Base-by-base conservation (phyloP, 2,113 vertebrate species). In the Ochotona curzoniae region DNA sequence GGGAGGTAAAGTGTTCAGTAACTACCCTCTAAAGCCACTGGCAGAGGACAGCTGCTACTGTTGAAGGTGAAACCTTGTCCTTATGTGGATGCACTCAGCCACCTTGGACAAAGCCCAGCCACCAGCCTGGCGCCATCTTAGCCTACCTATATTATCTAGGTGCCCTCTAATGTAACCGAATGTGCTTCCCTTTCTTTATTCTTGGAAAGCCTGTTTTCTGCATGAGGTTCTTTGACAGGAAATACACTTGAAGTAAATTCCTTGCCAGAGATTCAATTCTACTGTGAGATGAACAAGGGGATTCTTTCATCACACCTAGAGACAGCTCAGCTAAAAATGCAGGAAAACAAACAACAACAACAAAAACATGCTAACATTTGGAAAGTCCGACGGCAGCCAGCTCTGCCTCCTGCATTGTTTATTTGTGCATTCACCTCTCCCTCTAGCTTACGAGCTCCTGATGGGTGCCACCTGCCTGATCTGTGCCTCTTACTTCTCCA, bases 51-150 rank as follows among this genome's bases (percentile, higher is more conserved):
- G 38, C 3, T 12, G 15, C 17, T 2, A 2, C 10, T 1, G 20
- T 11, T 28, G 7, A 49, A 15, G 63, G 25, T 49, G 57, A 63
- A 32, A n/a, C 30, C 71, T 30, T 47, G 4, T 13, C 26, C 28
- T 69, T 73, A 6, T 0, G 1, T 10, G 5, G n/a, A 7, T 1
- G 23, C 4, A 17, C 7, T 2, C 0, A 10, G 21, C 32, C 0
- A 0, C 69, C 14, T 8, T 9, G 32, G 74, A 61, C 70, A 69
- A 79, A 28, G 23, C 20, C n/a, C 30, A 30, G 26, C 5, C 8
- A 23, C 23, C 26, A 1, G 2, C 3, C 0, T 13, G 61, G 49
- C 0, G 0, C 61, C 81, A 44, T 66, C 15, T 71, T 82, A 69
- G 66, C 71, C 3, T 2, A 20, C 28, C 3, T 2, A 20, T 23